phyloP scores from a whole-genome alignment of 2,888 invertebrate genomes.

The Nemoura dubitans region DNA sequence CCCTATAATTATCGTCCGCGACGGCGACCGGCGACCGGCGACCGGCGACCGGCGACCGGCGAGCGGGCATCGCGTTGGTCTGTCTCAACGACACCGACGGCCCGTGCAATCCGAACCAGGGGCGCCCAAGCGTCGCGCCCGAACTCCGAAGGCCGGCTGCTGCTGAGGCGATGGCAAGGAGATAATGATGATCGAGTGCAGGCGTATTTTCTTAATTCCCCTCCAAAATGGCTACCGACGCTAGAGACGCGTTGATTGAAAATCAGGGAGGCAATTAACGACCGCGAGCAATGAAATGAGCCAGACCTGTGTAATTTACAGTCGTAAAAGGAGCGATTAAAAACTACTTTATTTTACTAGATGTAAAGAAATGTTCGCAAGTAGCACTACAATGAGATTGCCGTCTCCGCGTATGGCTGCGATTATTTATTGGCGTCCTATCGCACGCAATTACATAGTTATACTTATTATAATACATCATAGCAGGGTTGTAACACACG shows the following conservation, averaged over 20 bases:
- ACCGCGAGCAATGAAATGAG: constrained; percentile 10
- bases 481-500: too few relatives aligned
- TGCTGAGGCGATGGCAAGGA: too few relatives aligned
- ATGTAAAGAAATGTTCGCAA: neutral
- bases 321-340: constrained; percentile 3
- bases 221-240: neutral
- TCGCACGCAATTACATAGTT: neutral
- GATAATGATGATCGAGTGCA: constrained; percentile 21
- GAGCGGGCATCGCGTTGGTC: too few relatives aligned
- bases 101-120: too few relatives aligned
- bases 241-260: constrained; percentile 19
- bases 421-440: neutral
- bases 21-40: too few relatives aligned
- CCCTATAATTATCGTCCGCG: too few relatives aligned
- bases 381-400: too few relatives aligned
- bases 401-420: neutral
- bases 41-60: too few relatives aligned
- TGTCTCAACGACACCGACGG: too few relatives aligned
- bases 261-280: neutral
- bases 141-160: neutral
- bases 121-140: too few relatives aligned
- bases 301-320: constrained; percentile 8
- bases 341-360: neutral
- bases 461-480: neutral
- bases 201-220: neutral